phyloP scores from a whole-genome alignment of 2,888 invertebrate genomes.

The Orgyia antiqua region DNA sequence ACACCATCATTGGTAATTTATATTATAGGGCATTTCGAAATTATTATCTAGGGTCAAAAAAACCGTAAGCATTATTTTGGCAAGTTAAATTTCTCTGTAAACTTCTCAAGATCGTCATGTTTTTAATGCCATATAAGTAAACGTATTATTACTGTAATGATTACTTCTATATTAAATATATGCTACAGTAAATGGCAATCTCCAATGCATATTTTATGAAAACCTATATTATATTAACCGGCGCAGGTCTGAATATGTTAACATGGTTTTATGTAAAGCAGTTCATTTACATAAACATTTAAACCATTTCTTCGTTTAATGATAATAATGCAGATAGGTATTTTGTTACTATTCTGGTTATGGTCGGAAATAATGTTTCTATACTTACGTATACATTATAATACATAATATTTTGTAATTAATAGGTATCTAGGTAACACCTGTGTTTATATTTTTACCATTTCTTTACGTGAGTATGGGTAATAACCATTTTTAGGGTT shows the following conservation, averaged over 20 bases:
- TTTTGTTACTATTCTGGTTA: no score
- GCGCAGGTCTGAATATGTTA: slow-evolving; percentile 23
- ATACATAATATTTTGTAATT: no score
- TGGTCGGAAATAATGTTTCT: no score
- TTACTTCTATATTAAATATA: slow-evolving; percentile 35
- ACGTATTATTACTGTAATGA: slow-evolving; percentile 60
- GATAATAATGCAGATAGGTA: slow-evolving; percentile 9
- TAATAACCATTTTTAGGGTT: no score
- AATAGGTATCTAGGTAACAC: no score
- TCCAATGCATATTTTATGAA: slow-evolving; percentile 14
- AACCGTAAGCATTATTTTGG: slow-evolving; percentile 44
- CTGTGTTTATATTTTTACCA: no score
- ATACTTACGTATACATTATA: no score
- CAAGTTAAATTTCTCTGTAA: slow-evolving; percentile 52
- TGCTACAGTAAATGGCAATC: slow-evolving; percentile 8
- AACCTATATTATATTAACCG: slow-evolving; percentile 8
- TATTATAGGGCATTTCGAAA: slow-evolving; percentile 49
- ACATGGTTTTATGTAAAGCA: slow-evolving; percentile 11
- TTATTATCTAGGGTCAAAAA: slow-evolving; percentile 49
- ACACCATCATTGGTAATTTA: slow-evolving; percentile 53
- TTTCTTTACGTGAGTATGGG: no score
- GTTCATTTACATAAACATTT: slow-evolving; percentile 14
- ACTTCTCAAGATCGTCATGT: slow-evolving; percentile 31
- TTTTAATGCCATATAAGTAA: slow-evolving; percentile 43
- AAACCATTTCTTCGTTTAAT: slow-evolving; percentile 10